Evolutionary conservation across 2,113 vertebrate species (phyloP).

Genomic region (Ctenomys sociabilis): DNA sequence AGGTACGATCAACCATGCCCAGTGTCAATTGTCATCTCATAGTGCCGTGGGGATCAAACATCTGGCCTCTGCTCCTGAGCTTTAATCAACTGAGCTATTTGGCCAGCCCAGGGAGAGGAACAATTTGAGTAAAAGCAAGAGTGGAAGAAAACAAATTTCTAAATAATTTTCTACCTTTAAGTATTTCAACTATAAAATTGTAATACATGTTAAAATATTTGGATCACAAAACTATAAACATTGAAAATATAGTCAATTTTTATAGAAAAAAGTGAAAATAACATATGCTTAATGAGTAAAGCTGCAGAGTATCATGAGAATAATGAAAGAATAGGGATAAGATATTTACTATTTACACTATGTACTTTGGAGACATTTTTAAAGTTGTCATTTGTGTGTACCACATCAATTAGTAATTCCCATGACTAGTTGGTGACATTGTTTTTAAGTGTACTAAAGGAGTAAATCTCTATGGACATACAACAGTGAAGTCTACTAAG

Average conservation of each 20-base stretch:
- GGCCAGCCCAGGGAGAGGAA: background rate
- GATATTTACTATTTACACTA: background rate
- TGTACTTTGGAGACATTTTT: background rate
- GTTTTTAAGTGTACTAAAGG: background rate
- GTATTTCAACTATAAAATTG: background rate
- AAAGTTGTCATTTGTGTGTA: background rate
- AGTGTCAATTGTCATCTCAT: no score
- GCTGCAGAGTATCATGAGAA: background rate
- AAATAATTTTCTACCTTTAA: background rate
- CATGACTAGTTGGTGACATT: background rate
- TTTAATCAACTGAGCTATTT: no score
- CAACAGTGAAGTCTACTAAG: background rate
- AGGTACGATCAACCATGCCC: no score
- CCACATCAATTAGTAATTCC: background rate
- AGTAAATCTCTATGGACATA: constrained; percentile 6
- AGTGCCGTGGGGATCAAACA: no score
- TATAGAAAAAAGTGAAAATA: background rate
- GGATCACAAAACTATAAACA: background rate
- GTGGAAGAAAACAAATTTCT: background rate
- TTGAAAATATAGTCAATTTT: background rate
- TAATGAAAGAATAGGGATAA: background rate
- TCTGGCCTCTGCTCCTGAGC: no score
- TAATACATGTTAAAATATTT: background rate
- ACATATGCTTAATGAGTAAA: background rate
- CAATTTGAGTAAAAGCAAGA: background rate